Conservation (phyloP, 2,888 invertebrate species). For the Melanchra persicariae region DNA sequence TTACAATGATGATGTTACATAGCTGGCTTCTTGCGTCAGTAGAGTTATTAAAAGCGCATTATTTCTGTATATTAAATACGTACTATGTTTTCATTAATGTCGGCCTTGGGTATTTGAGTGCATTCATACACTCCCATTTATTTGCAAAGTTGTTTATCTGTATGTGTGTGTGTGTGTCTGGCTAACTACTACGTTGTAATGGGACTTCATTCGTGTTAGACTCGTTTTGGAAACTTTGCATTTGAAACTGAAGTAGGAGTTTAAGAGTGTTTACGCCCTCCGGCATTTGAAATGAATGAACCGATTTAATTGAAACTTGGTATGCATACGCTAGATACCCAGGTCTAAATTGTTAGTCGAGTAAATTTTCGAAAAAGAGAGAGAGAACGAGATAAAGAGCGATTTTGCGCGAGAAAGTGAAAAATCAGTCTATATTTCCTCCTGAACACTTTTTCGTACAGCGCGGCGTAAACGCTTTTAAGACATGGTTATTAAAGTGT, state of each 20-base stretch:
- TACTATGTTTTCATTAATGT: slow-evolving; percentile 5
- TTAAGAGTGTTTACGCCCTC: too few species aligned
- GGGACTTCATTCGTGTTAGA: neutral
- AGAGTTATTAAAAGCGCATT: slow-evolving; percentile 28
- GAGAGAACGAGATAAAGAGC: too few species aligned
- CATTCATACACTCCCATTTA: slow-evolving; percentile 16
- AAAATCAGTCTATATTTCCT: too few species aligned
- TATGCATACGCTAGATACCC: too few species aligned
- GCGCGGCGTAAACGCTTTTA: too few species aligned
- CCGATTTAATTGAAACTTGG: too few species aligned
- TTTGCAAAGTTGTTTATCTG: slow-evolving; percentile 13
- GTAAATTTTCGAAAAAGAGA: too few species aligned
- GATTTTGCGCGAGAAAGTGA: too few species aligned
- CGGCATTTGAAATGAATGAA: too few species aligned
- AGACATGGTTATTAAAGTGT: too few species aligned
- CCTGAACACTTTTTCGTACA: too few species aligned
- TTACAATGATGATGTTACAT: slow-evolving; percentile 29
- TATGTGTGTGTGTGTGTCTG: neutral
- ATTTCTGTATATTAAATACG: slow-evolving; percentile 16
- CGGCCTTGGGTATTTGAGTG: slow-evolving; percentile 20
- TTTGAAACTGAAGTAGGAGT: neutral
- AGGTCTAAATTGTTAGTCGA: too few species aligned
- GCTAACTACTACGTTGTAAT: slow-evolving; percentile 15
- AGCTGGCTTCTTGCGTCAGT: slow-evolving; percentile 39
- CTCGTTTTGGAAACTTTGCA: neutral